Percentiles rank a stretch among this genome's conserved stretches.
These are phyloP conservation scores for Stratiomys singularior DNA, from an alignment of 2,888 invertebrate species.

Conservation along the genomic window DNA sequence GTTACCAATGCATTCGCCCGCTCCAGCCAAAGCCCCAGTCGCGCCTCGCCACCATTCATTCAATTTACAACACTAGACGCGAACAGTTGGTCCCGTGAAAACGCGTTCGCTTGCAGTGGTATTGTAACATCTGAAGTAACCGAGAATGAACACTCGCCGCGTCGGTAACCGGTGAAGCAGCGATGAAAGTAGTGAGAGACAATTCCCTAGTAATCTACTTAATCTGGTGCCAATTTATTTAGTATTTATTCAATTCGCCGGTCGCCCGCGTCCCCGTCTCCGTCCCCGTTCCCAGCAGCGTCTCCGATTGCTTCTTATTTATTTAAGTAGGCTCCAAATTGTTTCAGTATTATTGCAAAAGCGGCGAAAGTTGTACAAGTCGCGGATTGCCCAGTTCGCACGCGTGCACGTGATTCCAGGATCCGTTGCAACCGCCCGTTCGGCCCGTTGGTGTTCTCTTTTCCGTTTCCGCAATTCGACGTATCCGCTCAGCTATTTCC, in stretches of 20 bases:
- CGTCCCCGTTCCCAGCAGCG: no score
- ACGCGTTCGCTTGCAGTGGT: slow-evolving; percentile 18
- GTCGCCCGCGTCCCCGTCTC: neutral
- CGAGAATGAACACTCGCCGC: neutral
- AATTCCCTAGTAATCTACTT: slow-evolving; percentile 7
- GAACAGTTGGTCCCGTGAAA: slow-evolving; percentile 25
- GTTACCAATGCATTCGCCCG: slow-evolving; percentile 12
- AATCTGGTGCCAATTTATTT: slow-evolving; percentile 23
- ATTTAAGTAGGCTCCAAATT: neutral
- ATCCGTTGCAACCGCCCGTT: no score
- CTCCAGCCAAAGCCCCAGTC: neutral
- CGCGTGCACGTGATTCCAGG: no score
- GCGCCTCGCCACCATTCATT: slow-evolving; percentile 24
- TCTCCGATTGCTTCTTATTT: neutral
- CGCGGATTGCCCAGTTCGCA: neutral
- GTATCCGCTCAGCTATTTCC: no score
- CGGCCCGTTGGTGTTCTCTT: no score
- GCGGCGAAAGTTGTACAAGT: neutral
- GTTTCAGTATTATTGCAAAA: slow-evolving; percentile 7
- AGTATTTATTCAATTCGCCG: slow-evolving; percentile 1
- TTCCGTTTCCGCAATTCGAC: no score
- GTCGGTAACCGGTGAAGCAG: slow-evolving; percentile 1
- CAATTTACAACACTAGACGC: slow-evolving; percentile 26
- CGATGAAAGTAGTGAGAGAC: slow-evolving; percentile 23
- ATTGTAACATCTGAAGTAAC: neutral